phyloP scores from a whole-genome alignment of 2,888 invertebrate species.

The Crioceris asparagi region DNA sequence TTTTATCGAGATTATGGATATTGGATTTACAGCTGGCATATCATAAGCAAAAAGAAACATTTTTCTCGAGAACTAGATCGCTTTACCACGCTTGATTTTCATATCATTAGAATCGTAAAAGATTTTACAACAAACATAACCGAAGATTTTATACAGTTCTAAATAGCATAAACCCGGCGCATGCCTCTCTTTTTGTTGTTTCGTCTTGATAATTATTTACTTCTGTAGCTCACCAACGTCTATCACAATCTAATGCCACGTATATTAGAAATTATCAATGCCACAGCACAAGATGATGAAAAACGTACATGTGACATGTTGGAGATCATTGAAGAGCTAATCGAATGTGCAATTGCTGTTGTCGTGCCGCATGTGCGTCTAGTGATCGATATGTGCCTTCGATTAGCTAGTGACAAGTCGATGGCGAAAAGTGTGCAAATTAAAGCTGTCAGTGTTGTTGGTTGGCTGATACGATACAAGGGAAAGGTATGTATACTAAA shows the following conservation, averaged over 20 bases:
- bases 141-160: no score
- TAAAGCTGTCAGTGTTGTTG: constrained; percentile 55
- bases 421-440: constrained; percentile 52
- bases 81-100: no score
- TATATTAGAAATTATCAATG: constrained; percentile 49
- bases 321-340: constrained; percentile 55
- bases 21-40: no score
- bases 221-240: constrained; percentile 42
- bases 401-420: constrained; percentile 46
- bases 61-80: no score
- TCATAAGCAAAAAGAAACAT: no score
- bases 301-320: constrained; percentile 51
- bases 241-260: constrained; percentile 52
- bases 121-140: no score
- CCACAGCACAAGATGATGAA: constrained; percentile 46
- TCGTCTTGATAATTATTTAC: constrained; percentile 4
- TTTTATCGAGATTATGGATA: no score
- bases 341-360: constrained; percentile 50
- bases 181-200: neutral
- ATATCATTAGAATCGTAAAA: no score
- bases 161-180: no score
- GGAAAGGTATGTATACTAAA: constrained; percentile 47
- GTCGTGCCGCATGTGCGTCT: constrained; percentile 52
- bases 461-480: constrained; percentile 55
- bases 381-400: constrained; percentile 55